Evolutionary conservation across 2,888 invertebrate species (phyloP).

Genomic region (Julus scandinavius): DNA sequence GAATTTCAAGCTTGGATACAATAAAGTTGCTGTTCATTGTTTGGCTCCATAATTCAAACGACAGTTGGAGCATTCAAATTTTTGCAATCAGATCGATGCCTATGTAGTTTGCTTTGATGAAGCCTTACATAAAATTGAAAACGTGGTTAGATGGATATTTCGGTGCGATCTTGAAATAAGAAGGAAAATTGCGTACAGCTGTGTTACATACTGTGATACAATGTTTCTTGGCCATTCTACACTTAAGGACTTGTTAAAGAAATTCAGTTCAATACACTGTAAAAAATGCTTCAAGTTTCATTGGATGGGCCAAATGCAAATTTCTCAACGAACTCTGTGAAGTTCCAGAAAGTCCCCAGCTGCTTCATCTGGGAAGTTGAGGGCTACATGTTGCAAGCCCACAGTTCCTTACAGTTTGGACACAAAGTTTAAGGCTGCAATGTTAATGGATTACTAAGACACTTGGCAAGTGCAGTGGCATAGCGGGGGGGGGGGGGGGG

Average conservation of each 20-base stretch:
- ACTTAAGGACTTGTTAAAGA: not conserved
- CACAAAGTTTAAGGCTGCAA: not conserved
- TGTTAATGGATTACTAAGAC: not conserved
- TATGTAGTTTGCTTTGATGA: conserved; percentile 1
- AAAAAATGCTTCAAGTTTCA: not conserved
- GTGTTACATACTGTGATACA: not conserved
- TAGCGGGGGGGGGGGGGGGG: too few relatives aligned
- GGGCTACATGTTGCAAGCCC: not conserved
- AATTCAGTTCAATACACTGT: not conserved
- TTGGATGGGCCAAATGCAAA: conserved; percentile 38
- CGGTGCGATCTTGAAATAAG: not conserved
- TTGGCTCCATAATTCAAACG: not conserved
- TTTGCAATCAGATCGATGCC: not conserved
- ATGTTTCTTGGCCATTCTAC: not conserved
- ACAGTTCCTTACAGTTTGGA: not conserved
- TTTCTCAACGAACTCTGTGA: not conserved
- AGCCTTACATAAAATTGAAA: not conserved
- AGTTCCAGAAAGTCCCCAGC: not conserved
- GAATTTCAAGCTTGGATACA: not conserved
- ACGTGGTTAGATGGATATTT: conserved; percentile 4
- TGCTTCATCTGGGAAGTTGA: not conserved
- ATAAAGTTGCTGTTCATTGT: not conserved
- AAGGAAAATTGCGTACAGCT: not conserved
- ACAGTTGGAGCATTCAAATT: not conserved
- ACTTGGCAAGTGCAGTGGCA: too few relatives aligned